phyloP scores from a whole-genome alignment of 2,888 invertebrate genomes.

The Sepiola atlantica region DNA sequence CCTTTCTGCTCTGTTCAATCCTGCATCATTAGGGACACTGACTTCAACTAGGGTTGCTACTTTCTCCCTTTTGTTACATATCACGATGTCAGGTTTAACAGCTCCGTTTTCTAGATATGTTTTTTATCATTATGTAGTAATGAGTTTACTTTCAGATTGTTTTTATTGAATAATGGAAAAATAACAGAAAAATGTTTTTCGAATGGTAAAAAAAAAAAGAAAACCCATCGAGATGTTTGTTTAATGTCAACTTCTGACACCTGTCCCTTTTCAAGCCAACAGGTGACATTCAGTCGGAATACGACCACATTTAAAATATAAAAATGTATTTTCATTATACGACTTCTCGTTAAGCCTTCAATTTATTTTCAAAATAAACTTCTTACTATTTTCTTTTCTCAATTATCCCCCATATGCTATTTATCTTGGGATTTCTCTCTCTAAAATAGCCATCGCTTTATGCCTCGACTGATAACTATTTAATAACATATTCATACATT shows the following conservation, averaged over 20 bases:
- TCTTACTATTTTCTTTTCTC: background rate
- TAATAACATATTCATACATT: background rate
- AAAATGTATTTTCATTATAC: background rate
- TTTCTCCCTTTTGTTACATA: too few species aligned
- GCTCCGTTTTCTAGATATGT: too few species aligned
- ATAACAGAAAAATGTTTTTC: background rate
- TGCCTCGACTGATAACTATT: background rate
- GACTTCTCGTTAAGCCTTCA: background rate
- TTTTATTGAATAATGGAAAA: background rate
- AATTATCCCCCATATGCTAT: background rate
- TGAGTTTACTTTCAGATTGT: constrained; percentile 3
- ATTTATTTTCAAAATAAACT: background rate
- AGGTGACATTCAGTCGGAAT: background rate
- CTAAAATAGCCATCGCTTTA: background rate
- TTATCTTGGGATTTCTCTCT: background rate
- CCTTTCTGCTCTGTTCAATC: too few species aligned
- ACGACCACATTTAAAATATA: background rate
- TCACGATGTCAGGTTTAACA: too few species aligned
- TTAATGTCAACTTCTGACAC: background rate
- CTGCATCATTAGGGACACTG: too few species aligned
- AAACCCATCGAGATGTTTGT: background rate
- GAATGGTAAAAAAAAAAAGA: background rate
- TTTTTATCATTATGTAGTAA: background rate
- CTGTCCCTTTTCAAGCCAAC: background rate
- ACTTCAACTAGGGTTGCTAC: too few species aligned